phyloP scores from a whole-genome alignment of 2,888 invertebrate species.

The Eucriotettix oculatus region DNA sequence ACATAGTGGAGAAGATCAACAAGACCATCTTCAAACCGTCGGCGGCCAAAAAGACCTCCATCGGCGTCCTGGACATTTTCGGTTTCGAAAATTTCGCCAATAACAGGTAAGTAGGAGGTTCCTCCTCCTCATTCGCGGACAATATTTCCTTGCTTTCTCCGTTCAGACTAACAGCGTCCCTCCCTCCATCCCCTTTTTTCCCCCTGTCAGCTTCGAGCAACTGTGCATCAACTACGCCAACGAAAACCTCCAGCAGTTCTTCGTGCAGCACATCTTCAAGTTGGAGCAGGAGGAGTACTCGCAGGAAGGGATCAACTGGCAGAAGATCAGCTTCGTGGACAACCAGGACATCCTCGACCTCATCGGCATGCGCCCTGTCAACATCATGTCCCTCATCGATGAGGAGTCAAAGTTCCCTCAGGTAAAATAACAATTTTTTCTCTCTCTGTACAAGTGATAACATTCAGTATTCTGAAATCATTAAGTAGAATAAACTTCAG shows the following conservation, averaged over 20 bases:
- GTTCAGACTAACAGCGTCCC: constrained; percentile 48
- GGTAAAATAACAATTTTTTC: constrained; percentile 17
- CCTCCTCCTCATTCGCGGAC: neutral
- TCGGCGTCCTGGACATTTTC: constrained; percentile 90
- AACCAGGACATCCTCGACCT: constrained; percentile 83
- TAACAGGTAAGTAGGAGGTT: constrained; percentile 39
- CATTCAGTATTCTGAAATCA: too few species aligned
- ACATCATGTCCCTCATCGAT: constrained; percentile 81
- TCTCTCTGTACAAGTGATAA: neutral
- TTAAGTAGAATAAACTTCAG: neutral
- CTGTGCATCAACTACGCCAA: constrained; percentile 94
- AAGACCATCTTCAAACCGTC: constrained; percentile 57
- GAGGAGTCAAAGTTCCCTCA: constrained; percentile 80
- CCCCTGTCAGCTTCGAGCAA: constrained; percentile 66
- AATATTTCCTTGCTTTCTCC: constrained; percentile 32
- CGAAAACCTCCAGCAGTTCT: constrained; percentile 91
- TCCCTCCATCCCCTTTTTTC: too few species aligned
- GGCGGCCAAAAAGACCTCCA: constrained; percentile 44
- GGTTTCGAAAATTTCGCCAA: constrained; percentile 89
- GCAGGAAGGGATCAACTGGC: constrained; percentile 80
- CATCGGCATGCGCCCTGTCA: constrained; percentile 72
- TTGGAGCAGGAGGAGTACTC: constrained; percentile 89
- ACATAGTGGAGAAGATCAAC: constrained; percentile 82
- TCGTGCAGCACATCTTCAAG: constrained; percentile 89
- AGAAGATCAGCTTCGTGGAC: constrained; percentile 77